Evolutionary conservation across 2,797 vertebrate species (phyloP), one percentile per base, ranked within the genome.

Genomic region (Phataginus tetradactyla): DNA sequence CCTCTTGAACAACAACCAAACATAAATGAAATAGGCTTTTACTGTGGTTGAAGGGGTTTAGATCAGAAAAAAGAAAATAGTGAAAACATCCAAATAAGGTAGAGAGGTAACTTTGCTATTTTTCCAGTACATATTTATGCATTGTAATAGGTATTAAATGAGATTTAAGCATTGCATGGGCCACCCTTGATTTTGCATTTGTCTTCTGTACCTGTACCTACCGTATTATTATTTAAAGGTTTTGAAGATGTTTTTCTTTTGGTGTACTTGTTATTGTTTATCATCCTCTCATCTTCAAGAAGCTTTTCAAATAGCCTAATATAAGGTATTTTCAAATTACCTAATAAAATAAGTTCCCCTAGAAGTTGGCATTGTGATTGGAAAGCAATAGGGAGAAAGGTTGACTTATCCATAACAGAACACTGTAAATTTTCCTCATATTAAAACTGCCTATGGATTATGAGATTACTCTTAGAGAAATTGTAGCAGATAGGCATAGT

Each of bases 291-390:
- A 71, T 71, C 55, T 59, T 68, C 80, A 94, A 96, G 51, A 32
- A 21, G 72, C 81, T 95, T 97, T 83, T 63, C 4, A 32, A 97
- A 95, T 90, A 32, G 42, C 4, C 4, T 51, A 57, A 88, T 71
- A 88, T 71, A 95, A 96, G 86, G 5, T 18, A 90, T 68, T 95
- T 95, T 90, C 85, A 96, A 95, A 95, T 91, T 87, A 79, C n/a
- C 51, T 96, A 96, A 90, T 77, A 95, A 97, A 97, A 96, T 11
- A 84, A 88, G 32, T 45, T 85, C 68, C 23, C 3, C 0, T 55
- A 87, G 90, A 95, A 86, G 39, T 95, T 12, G 37, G 34, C 59
- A 96, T 78, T 74, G 78, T 96, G 84, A 95, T 55, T 71, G 27
- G 21, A 97, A 98, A 97, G 81, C 84, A 94, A 14, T 90, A 97